Evolutionary conservation across 1,140 invertebrate species (phyloP).

Genomic region (Homalodisca vitripennis): DNA sequence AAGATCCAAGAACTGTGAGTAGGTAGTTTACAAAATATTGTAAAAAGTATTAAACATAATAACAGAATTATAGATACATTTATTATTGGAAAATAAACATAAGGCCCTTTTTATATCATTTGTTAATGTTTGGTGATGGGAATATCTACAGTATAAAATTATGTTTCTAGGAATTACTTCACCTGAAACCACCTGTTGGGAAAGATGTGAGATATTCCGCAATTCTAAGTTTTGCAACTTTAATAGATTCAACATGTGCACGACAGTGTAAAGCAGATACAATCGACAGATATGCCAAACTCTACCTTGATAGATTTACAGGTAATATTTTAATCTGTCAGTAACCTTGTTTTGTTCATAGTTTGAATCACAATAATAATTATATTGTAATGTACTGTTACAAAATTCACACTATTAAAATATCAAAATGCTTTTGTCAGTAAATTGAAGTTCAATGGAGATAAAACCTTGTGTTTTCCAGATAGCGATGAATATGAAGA

Average conservation of each 20-base stretch:
- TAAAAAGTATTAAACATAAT: no score
- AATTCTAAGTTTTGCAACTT: slow-evolving; percentile 65
- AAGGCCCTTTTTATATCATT: no score
- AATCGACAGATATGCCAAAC: slow-evolving; percentile 66
- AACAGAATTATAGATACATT: no score
- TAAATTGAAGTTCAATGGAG: neutral
- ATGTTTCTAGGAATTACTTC: slow-evolving; percentile 52
- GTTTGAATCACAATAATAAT: neutral
- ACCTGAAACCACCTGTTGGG: slow-evolving; percentile 46
- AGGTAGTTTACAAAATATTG: no score
- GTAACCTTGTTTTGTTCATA: neutral
- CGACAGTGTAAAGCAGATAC: slow-evolving; percentile 57
- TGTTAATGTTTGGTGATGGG: no score
- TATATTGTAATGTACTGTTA: neutral
- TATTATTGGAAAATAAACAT: no score
- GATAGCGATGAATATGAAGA: slow-evolving; percentile 62
- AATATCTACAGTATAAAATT: no score
- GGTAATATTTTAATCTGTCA: slow-evolving; percentile 43
- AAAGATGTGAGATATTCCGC: slow-evolving; percentile 62
- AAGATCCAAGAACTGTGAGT: no score
- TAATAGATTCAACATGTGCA: slow-evolving; percentile 64
- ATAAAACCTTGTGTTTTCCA: slow-evolving; percentile 44
- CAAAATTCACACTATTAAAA: no score
- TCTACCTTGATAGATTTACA: slow-evolving; percentile 64
- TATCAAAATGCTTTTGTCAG: no score